These are phyloP conservation scores for Thunnus albacares DNA, from an alignment of 2,797 vertebrate genomes.

Conservation along the genomic window DNA sequence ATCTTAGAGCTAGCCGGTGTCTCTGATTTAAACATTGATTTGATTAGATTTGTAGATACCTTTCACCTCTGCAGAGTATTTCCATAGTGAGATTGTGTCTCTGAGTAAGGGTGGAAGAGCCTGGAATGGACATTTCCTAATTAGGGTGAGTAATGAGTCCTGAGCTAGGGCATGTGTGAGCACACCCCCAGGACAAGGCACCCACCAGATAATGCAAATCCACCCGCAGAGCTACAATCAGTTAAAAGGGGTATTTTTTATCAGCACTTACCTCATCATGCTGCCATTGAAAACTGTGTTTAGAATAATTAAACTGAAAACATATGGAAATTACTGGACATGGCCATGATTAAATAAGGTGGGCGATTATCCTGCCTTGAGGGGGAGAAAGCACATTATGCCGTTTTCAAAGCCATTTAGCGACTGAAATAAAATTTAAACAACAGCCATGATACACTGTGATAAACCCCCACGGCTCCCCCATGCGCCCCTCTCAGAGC, in stretches of 20 bases:
- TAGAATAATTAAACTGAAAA: slow-evolving; percentile 84
- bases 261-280: slow-evolving; percentile 82
- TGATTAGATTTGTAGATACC: slow-evolving; percentile 84
- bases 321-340: slow-evolving; percentile 87
- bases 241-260: slow-evolving; percentile 81
- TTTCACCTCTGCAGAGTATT: slow-evolving; percentile 80
- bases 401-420: slow-evolving; percentile 84
- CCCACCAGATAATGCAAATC: slow-evolving; percentile 83
- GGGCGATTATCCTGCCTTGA: slow-evolving; percentile 82
- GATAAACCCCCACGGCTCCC: slow-evolving; percentile 76
- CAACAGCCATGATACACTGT: slow-evolving; percentile 85
- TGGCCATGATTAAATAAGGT: slow-evolving; percentile 87
- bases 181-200: slow-evolving; percentile 80
- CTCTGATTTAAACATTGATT: slow-evolving; percentile 84
- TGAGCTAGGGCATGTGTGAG: slow-evolving; percentile 80
- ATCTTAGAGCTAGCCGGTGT: slow-evolving; percentile 52
- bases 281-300: slow-evolving; percentile 72
- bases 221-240: slow-evolving; percentile 81
- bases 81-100: slow-evolving; percentile 76
- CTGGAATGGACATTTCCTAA: slow-evolving; percentile 84
- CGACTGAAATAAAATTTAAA: slow-evolving; percentile 80
- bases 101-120: slow-evolving; percentile 76
- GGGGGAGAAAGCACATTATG: slow-evolving; percentile 85
- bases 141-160: slow-evolving; percentile 87
- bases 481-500: slow-evolving; percentile 59